Base-by-base conservation (phyloP, 2,888 invertebrate species). In the Oscheius sp. region DNA sequence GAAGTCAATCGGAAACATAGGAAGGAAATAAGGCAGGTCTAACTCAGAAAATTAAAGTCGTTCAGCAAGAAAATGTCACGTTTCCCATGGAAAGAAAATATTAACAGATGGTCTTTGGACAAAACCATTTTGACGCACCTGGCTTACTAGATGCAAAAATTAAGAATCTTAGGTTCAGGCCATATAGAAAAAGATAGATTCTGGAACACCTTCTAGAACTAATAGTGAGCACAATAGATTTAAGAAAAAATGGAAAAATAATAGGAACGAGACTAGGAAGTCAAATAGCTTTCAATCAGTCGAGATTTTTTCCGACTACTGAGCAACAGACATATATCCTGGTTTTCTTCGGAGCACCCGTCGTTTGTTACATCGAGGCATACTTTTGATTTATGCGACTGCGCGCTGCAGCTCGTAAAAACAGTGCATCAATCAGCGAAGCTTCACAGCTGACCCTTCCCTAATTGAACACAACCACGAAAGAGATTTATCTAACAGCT, bases 331-430 rank as follows among this genome's bases (percentile, higher is more conserved):
- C 54, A 54, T 54, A 54, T 54, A 54, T 54, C 54, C 54, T 54
- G 33, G 33, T 54, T 54, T 54, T 54, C 54, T 54, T 33, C 54
- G 54, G 32, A 54, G 54, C 54, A 32, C 33, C 38, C 22, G 62
- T 62, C 62, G 62, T 62, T 62, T 62, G 62, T 62, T 62, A 62
- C 62, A 62, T 62, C 62, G 62, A 49, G 33, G 62, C 64, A 64
- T 38, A 64, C 51, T 64, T 64, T 64, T 64, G 64, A 64, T 64
- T 64, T 64, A 64, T 64, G 64, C 38, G 30, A 24, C 64, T 64
- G 64, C 63, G 63, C 50, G 50, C 26, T 17, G 36, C 32, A 54
- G 64, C 50, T 50, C 50, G 44, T 51, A 64, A 64, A 64, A 64
- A 64, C 64, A 64, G 44, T 64, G 51, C 50, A 64, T 64, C 54